Evolutionary conservation across 2,797 vertebrate genomes (phyloP), one percentile per base, ranked within the genome.

Genomic region (Amblyraja radiata): DNA sequence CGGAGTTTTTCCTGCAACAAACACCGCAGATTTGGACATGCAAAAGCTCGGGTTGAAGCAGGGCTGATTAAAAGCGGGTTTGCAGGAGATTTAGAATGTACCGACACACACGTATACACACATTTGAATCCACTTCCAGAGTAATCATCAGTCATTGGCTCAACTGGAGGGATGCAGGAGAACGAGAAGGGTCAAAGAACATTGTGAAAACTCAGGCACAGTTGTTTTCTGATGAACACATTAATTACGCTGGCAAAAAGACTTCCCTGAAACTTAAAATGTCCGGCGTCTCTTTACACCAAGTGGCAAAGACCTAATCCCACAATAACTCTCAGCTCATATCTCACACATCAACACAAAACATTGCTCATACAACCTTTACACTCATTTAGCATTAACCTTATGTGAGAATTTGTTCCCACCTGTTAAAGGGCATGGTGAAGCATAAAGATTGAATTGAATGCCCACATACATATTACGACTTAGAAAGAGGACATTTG

Each of bases 51-150:
- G 94, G 93, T 94, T 94, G 95, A 95, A 95, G 94, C 94, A 94
- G 95, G 94, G 93, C 95, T 95, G 54, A 96, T 95, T 95, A 94
- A 93, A 96, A 95, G 96, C 94, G 94, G 92, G 93, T 93, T 86
- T 94, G 94, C 94, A 94, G 95, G 94, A 94, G 94, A 95, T 95
- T 93, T 93, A 95, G 95, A 94, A 94, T 96, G 93, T 93, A 94
- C 94, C 95, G 94, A 93, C 96, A 95, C 96, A 96, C 95, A 95
- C 96, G 94, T 86, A 98, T 99, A 99, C 98, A 99, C 98, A 99
- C 98, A 99, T 99, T 99, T 99, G 97, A 96, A 97, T 98, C 97
- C 98, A 98, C 97, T 98, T 98, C 98, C 98, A 96, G 97, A 97
- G 97, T 96, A 98, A 98, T 98, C 98, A 98, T 99, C 98, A 94